Percentiles rank a stretch among this genome's conserved stretches.
Evolutionary conservation across 2,888 invertebrate genomes (phyloP).

Genomic region (Venustoraphidia nigricollis): DNA sequence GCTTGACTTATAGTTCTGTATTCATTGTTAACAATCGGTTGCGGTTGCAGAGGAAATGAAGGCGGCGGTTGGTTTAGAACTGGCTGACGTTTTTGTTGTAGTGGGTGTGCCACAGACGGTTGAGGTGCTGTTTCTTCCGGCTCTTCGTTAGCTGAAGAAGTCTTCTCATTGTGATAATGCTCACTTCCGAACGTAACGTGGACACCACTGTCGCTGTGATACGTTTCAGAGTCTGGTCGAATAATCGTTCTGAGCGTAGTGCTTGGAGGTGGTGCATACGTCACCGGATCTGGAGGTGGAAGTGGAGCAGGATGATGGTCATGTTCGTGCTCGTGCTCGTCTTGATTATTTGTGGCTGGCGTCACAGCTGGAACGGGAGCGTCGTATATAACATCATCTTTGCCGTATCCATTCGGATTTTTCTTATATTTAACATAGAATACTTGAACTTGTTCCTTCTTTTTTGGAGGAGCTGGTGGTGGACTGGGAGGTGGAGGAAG

Average conservation of each 20-base stretch:
- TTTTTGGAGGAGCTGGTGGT: slow-evolving; percentile 36
- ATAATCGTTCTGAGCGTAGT: slow-evolving; percentile 75
- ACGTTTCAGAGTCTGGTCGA: slow-evolving; percentile 72
- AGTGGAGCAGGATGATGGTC: slow-evolving; percentile 36
- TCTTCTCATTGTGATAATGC: slow-evolving; percentile 31
- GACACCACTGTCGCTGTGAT: slow-evolving; percentile 65
- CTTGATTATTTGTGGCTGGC: slow-evolving; percentile 45
- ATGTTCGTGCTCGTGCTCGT: slow-evolving; percentile 38
- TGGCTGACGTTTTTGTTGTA: slow-evolving; percentile 9
- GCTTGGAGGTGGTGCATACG: slow-evolving; percentile 40
- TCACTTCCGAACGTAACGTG: slow-evolving; percentile 69
- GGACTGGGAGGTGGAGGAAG: slow-evolving; percentile 38
- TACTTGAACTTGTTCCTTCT: slow-evolving; percentile 76
- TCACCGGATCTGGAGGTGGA: slow-evolving; percentile 28
- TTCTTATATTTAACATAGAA: slow-evolving; percentile 86
- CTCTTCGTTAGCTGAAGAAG: slow-evolving; percentile 30
- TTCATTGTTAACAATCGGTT: slow-evolving; percentile 28
- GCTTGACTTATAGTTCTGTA: slow-evolving; percentile 10
- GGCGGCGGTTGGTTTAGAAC: slow-evolving; percentile 9
- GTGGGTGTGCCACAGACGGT: slow-evolving; percentile 38
- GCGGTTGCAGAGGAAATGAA: slow-evolving; percentile 25
- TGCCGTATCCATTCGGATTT: slow-evolving; percentile 53
- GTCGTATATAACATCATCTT: slow-evolving; percentile 62
- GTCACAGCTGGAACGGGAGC: slow-evolving; percentile 66
- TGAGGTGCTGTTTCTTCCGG: slow-evolving; percentile 49